Base-by-base conservation (phyloP, 2,113 vertebrate species). In the Naja naja region DNA sequence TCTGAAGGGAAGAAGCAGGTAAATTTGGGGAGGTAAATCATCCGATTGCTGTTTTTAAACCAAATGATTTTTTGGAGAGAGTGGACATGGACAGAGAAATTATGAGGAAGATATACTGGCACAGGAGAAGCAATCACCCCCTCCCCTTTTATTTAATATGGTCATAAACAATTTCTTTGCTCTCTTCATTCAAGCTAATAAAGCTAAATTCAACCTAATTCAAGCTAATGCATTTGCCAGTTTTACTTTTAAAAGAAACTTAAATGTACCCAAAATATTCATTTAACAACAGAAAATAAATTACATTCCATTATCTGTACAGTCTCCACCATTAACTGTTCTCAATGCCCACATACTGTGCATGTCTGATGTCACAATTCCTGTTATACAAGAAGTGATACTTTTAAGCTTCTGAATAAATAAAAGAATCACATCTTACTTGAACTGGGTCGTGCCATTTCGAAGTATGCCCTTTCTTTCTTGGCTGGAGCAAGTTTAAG, bases 391-490 rank as follows among this genome's bases (percentile, higher is more conserved):
- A 58, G 3, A 89, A 87, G 12, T 43, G 16, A 85, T 20, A 92
- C 86, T 52, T 81, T 89, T 91, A 89, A 89, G 39, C 74, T 69
- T 64, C 10, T 56, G 30, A 22, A 56, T 25, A 39, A 30, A 91
- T 34, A 60, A 54, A 88, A 74, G 16, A 47, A 54, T 90, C 58
- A 81, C 27, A 9, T 85, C 98, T 97, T 97, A 98, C 98, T 96
- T 91, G 98, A 98, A 93, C 96, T 98, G 3, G 97, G 98, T 55
- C 97, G 97, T 91, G 97, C 95, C 97, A 98, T 98, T n/a, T 95
- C 94, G 87, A 93, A 90, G 49, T 93, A 95, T 23, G 96, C 53
- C 47, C 53, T 93, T 10, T 69, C 95, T 25, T 94, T 94, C 94
- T 92, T 95, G 0, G 94, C 74, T 27, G 95, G 5, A 45, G 93